Evolutionary conservation across 2,797 vertebrate species (phyloP).

Genomic region (Hoplostethus mediterraneus): DNA sequence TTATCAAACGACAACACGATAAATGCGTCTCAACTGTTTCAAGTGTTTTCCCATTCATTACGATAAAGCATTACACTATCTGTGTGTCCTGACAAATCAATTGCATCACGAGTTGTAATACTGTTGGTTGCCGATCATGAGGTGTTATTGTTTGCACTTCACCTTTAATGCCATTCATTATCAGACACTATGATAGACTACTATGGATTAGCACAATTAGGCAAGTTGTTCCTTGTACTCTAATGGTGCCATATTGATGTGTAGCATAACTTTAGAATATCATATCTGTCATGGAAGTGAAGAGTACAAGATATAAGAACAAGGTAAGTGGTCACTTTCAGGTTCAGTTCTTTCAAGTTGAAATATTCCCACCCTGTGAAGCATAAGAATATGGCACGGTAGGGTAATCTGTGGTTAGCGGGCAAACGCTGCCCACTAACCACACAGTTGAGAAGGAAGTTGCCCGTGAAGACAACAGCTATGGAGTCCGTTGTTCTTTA

Average conservation of each 20-base stretch:
- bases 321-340: constrained; percentile 33
- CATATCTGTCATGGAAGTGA: constrained; percentile 6
- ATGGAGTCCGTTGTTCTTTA: constrained; percentile 52
- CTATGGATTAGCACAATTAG: constrained; percentile 44
- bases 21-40: constrained; percentile 3
- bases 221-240: constrained; percentile 20
- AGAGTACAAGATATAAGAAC: constrained; percentile 47
- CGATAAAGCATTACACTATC: constrained; percentile 14
- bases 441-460: constrained; percentile 24
- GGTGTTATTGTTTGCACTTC: constrained; percentile 58
- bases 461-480: constrained; percentile 38
- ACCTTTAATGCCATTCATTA: constrained; percentile 59
- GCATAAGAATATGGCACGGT: constrained; percentile 13
- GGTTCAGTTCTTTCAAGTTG: constrained; percentile 18
- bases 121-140: constrained; percentile 43
- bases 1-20: not conserved
- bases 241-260: constrained; percentile 23
- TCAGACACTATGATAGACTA: constrained; percentile 49
- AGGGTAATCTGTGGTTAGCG: constrained; percentile 24
- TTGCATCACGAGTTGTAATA: constrained; percentile 26
- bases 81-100: constrained; percentile 17
- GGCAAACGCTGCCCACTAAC: constrained; percentile 8
- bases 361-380: constrained; percentile 3
- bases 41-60: constrained; percentile 10
- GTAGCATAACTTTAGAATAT: constrained; percentile 29